Evolutionary conservation across 2,797 vertebrate genomes (phyloP), one percentile per base, ranked within the genome.

Genomic region (Taenioides sp.): DNA sequence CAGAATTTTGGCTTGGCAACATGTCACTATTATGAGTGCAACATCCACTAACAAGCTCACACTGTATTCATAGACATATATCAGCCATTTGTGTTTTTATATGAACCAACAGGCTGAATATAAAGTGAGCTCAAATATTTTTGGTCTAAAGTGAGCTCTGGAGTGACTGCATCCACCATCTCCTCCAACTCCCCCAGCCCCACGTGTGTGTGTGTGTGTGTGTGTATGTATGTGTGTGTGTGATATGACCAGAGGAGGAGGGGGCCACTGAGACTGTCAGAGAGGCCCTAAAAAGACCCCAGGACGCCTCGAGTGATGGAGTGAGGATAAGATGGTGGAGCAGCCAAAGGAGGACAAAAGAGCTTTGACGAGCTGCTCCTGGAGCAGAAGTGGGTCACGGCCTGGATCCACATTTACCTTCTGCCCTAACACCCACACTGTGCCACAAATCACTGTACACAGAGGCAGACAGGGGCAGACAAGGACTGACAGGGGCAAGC

Each of bases 311-410:
- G 80, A 78, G 75, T 79, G 85, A 86, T 73, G 75, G 84, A 87
- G 65, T 2, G 73, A 82, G 70, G 75, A 66, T 57, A 54, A 72
- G 66, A 65, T 70, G 75, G 70, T 75, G 71, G 66, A 83, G 67
- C 0, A 65, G 73, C 78, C 62, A 76, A 65, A 80, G 80, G 73
- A 79, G 86, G 86, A 92, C 89, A 91, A 92, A 89, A 84, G 86
- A 83, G 81, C 86, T 87, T 92, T 92, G 87, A 91, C 80, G 80
- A 81, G 78, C 83, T 71, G 81, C 85, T 90, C 87, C 86, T 84
- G 72, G 85, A 89, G 87, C 87, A 90, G 88, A 91, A 89, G 88
- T 88, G 86, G 88, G 91, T 91, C 88, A 91, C 28, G 62, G 82
- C 77, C 50, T 65, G 75, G 76, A 78, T 74, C 73, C 80, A 86